Percentiles rank a stretch among this genome's conserved stretches.
phyloP scores from a whole-genome alignment of 2,113 vertebrate genomes.

The Axis porcinus region DNA sequence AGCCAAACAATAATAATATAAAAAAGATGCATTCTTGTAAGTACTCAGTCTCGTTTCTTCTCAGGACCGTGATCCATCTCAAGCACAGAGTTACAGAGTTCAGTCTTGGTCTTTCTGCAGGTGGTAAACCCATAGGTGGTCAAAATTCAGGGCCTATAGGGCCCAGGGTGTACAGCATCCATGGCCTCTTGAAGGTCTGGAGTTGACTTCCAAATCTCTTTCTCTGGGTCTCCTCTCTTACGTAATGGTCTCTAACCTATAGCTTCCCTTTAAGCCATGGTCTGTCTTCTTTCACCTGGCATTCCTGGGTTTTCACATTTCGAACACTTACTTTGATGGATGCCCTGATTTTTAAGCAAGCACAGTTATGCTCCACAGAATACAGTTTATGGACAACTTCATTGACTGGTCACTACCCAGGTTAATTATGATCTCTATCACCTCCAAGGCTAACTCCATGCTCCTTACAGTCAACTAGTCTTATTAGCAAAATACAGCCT shows the following conservation, averaged over 20 bases:
- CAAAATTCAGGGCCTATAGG: background rate
- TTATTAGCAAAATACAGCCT: background rate
- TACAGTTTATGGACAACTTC: background rate
- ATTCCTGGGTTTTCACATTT: background rate
- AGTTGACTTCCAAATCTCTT: background rate
- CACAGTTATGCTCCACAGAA: background rate
- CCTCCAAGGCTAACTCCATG: background rate
- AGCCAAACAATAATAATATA: background rate
- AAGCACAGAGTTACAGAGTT: background rate
- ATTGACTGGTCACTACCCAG: background rate
- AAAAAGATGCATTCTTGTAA: background rate
- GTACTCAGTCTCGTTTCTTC: background rate
- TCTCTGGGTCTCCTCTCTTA: background rate
- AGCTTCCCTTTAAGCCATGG: background rate
- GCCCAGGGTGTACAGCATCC: fast-evolving
- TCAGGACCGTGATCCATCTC: background rate
- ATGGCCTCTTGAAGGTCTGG: background rate
- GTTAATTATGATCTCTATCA: background rate
- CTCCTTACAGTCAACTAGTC: background rate
- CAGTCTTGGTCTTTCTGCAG: background rate
- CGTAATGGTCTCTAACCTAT: fast-evolving
- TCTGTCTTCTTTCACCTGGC: background rate
- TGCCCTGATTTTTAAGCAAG: background rate
- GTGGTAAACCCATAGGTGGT: no score
- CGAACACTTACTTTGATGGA: background rate